phyloP scores from a whole-genome alignment of 2,113 vertebrate genomes.

The Empidonax alnorum region DNA sequence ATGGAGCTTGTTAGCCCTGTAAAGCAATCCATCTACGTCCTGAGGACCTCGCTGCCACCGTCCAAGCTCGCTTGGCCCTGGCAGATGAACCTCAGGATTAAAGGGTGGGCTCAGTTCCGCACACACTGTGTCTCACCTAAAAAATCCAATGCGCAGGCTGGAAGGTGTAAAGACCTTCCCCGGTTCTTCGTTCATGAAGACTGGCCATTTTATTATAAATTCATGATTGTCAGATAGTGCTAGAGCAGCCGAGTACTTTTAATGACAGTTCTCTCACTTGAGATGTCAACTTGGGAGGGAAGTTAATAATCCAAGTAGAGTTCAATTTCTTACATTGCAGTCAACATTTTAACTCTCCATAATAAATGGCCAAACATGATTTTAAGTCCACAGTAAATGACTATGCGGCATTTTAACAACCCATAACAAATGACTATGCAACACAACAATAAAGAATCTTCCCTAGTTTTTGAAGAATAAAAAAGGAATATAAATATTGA shows the following conservation, averaged over 20 bases:
- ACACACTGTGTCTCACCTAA: no score
- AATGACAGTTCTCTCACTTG: slow-evolving; percentile 3
- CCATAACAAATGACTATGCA: background rate
- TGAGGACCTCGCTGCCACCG: no score
- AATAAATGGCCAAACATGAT: background rate
- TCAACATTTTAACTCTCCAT: background rate
- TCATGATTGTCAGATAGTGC: background rate
- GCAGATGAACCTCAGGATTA: no score
- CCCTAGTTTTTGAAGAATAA: background rate
- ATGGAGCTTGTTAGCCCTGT: no score
- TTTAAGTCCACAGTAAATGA: background rate
- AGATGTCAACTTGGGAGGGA: background rate
- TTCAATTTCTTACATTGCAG: background rate
- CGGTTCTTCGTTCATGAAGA: no score
- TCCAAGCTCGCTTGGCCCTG: no score
- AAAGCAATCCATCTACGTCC: no score
- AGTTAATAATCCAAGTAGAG: background rate
- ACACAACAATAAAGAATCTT: background rate
- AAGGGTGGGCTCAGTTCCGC: no score
- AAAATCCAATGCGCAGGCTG: no score
- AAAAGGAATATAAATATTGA: background rate
- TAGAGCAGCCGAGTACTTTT: background rate
- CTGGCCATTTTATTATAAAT: background rate
- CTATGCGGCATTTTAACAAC: background rate
- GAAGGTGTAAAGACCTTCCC: no score